phyloP scores from a whole-genome alignment of 2,888 invertebrate species.

The Drosophila atroscutellata region DNA sequence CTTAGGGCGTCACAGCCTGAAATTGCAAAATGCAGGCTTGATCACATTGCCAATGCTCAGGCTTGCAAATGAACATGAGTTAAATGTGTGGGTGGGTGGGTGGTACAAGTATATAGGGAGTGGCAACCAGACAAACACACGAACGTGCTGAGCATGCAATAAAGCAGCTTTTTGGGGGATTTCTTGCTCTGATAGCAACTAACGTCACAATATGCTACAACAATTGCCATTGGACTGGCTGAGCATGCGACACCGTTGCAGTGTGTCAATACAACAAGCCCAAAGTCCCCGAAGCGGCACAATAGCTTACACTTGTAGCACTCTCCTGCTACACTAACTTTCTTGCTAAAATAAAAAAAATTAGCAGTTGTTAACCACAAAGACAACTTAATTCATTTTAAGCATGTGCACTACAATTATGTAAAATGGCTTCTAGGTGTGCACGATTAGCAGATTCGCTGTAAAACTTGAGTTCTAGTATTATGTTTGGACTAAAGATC shows the following conservation, averaged over 20 bases:
- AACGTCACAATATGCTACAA: constrained; percentile 78
- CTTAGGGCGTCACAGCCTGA: constrained; percentile 75
- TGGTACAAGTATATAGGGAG: background rate
- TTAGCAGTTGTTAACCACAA: constrained; percentile 14
- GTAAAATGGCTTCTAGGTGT: constrained; percentile 42
- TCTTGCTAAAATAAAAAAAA: constrained; percentile 12
- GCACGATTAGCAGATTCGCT: background rate
- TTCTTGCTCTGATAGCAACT: constrained; percentile 68
- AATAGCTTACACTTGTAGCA: constrained; percentile 50
- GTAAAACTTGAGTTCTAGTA: background rate
- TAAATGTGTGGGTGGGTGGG: background rate
- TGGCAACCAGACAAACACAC: constrained; percentile 70
- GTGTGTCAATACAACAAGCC: constrained; percentile 29
- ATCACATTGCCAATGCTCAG: constrained; percentile 73
- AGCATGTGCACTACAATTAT: constrained; percentile 57
- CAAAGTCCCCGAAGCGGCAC: constrained; percentile 17
- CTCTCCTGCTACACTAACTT: background rate
- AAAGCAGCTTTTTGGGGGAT: constrained; percentile 74
- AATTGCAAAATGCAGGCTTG: constrained; percentile 81
- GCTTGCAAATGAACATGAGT: constrained; percentile 70
- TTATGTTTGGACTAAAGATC: constrained; percentile 1
- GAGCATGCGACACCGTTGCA: constrained; percentile 24
- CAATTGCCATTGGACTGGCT: constrained; percentile 60
- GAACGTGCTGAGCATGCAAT: constrained; percentile 79
- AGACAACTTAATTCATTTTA: constrained; percentile 25